These are phyloP conservation scores for Drosophila kuntzei DNA, from an alignment of 2,888 invertebrate species.

Conservation along the genomic window DNA sequence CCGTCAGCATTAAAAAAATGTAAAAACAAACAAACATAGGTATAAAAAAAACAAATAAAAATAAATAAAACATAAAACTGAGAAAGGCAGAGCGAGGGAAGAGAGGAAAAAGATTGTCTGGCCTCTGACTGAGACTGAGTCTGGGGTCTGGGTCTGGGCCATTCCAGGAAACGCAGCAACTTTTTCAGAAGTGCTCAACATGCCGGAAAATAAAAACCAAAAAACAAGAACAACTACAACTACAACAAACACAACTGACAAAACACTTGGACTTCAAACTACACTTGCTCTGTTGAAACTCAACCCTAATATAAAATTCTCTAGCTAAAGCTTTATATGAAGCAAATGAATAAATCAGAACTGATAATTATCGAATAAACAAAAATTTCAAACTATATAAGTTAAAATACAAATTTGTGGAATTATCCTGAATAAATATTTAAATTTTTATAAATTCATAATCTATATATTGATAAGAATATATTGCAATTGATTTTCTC, in stretches of 20 bases:
- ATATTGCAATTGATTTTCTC: too few relatives aligned
- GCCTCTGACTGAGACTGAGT: constrained; percentile 20
- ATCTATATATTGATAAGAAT: too few relatives aligned
- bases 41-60: constrained; percentile 44
- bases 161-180: constrained; percentile 70
- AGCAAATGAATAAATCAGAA: not conserved
- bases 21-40: constrained; percentile 46
- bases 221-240: constrained; percentile 19
- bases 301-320: constrained; percentile 18
- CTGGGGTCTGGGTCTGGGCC: constrained; percentile 22
- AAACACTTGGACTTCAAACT: constrained; percentile 18
- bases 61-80: constrained; percentile 64
- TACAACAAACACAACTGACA: constrained; percentile 28
- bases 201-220: constrained; percentile 42
- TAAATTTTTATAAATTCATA: too few relatives aligned
- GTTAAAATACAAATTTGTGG: too few relatives aligned
- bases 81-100: not conserved
- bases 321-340: not conserved
- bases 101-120: constrained; percentile 26
- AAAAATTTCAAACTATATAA: not conserved
- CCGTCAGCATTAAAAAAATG: constrained; percentile 62
- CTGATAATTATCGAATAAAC: not conserved
- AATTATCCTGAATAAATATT: too few relatives aligned
- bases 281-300: constrained; percentile 25
- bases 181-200: constrained; percentile 69